Evolutionary conservation across 2,888 invertebrate genomes (phyloP), one percentile per base, ranked within the genome.

Genomic region (Thera obeliscata): DNA sequence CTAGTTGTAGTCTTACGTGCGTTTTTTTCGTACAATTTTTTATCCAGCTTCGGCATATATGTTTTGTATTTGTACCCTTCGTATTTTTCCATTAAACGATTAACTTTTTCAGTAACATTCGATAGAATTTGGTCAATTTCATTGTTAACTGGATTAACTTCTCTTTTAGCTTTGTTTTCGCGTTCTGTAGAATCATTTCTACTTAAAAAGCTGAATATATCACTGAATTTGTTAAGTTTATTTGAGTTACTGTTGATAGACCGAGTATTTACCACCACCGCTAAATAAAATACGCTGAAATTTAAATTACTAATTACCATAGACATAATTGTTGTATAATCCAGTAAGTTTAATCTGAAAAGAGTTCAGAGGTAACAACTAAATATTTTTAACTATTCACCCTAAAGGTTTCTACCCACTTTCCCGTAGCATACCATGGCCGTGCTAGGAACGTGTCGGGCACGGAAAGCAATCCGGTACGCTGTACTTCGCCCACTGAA

Each of bases 271-370:
- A 61, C 66, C 12, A 49, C 33, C 41, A 48, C 36, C 7, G 33
- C 35, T 56, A 69, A 6, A 64, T 55, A 69, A 64, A 69, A 69
- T 57, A 69, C n/a, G 41, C 69, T 69, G 63, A 50, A 69, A 67
- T 7, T 8, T 46, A 1, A 46, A 46, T 3, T 9, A 46, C 9
- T 2, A 9, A 46, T 41, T 41, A 6, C 7, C 5, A 41, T 41
- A 41, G 6, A 41, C 22, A 22, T 22, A 22, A 22, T 22, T 22
- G 22, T 22, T 22, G 22, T 22, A 22, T 22, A 22, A 22, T 22
- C 22, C 22, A 22, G 22, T 22, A 22, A 22, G 22, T 22, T 22
- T 22, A 22, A 22, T 22, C 22, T 0, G 22, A 22, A 22, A 22
- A 22, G 22, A 22, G 22, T 22, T 22, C 1, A 22, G 0, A 22